Percentiles rank a stretch among this genome's conserved stretches.
These are phyloP conservation scores for Festucalex cinctus DNA, from an alignment of 2,113 vertebrate genomes.

Conservation along the genomic window DNA sequence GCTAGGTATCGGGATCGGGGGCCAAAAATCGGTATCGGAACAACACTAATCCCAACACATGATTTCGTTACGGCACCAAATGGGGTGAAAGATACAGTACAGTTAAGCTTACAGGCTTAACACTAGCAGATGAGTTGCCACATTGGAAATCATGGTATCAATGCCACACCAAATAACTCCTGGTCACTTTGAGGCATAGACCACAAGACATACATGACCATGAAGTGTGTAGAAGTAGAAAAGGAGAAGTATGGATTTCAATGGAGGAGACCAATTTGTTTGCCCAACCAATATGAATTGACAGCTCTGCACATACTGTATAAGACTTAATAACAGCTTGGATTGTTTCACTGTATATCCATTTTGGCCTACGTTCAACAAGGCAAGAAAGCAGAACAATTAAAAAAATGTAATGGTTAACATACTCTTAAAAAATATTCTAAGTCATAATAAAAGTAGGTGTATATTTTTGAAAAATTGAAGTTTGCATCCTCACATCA, in stretches of 20 bases:
- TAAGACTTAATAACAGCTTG: not conserved
- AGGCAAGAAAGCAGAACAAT: not conserved
- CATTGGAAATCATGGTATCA: not conserved
- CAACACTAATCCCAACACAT: too few species aligned
- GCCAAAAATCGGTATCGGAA: too few species aligned
- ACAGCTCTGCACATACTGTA: not conserved
- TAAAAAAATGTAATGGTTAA: not conserved
- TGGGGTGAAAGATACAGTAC: not conserved
- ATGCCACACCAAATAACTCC: not conserved
- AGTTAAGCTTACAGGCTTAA: not conserved
- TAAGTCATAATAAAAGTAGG: not conserved
- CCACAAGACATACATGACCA: not conserved
- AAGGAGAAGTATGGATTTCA: not conserved
- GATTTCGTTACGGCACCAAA: not conserved
- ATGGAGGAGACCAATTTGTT: not conserved
- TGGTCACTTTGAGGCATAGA: not conserved
- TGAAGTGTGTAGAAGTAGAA: not conserved
- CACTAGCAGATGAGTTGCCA: not conserved
- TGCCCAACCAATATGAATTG: not conserved
- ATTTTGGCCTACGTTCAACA: not conserved
- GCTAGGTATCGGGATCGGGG: too few species aligned
- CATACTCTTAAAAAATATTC: not conserved
- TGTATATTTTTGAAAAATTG: not conserved
- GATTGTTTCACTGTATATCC: not conserved
- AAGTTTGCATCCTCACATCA: not conserved